Percentiles rank a stretch among this genome's conserved stretches.
Conservation (phyloP, 2,797 vertebrate species). For the Clarias platycephalus region DNA sequence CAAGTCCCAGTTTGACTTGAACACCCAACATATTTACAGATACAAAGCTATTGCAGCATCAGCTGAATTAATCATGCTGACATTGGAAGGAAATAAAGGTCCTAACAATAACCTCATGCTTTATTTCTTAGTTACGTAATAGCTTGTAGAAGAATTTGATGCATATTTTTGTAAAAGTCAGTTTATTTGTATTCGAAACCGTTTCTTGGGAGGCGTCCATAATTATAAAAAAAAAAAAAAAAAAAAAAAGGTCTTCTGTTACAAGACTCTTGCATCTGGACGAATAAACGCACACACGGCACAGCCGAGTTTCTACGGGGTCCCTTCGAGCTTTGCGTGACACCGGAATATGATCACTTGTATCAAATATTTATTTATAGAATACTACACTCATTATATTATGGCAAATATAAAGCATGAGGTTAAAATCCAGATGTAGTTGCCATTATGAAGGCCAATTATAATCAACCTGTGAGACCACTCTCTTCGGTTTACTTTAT, state of each 20-base stretch:
- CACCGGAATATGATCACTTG: background rate
- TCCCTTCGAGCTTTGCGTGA: background rate
- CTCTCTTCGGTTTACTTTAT: slow-evolving; percentile 15
- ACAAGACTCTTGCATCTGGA: slow-evolving; percentile 2
- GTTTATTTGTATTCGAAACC: slow-evolving; percentile 1
- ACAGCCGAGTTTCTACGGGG: background rate
- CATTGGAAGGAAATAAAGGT: background rate
- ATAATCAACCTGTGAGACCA: slow-evolving; percentile 14
- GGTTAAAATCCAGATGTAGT: slow-evolving; percentile 10
- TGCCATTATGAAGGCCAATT: background rate
- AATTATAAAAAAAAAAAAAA: background rate
- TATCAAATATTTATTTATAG: slow-evolving; percentile 17
- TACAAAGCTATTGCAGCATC: background rate
- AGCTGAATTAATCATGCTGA: background rate
- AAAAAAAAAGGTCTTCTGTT: background rate
- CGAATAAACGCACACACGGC: background rate
- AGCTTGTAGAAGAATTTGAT: background rate
- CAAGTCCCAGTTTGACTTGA: no score
- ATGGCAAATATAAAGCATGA: background rate
- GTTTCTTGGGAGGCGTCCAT: background rate
- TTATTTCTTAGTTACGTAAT: background rate
- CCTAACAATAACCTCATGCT: background rate
- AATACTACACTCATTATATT: background rate
- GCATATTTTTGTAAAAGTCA: background rate
- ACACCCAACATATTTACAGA: background rate